These are phyloP conservation scores for Lamellibrachia luymesi DNA, from an alignment of 1,140 invertebrate genomes.

Conservation along the genomic window DNA sequence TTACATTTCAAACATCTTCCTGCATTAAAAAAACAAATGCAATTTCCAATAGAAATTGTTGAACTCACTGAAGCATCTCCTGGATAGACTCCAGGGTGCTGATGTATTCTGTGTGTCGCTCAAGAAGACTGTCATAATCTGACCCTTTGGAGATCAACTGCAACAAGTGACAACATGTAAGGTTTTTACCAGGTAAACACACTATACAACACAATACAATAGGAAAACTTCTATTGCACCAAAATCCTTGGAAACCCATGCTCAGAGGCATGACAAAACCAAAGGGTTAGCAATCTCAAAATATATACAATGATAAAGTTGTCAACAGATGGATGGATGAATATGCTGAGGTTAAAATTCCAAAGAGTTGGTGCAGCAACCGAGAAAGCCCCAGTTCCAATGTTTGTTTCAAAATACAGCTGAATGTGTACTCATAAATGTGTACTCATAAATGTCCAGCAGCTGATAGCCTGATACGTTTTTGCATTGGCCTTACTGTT, in stretches of 20 bases:
- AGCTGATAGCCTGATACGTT: not conserved
- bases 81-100: constrained; percentile 70
- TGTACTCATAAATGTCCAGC: not conserved
- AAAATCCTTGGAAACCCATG: not conserved
- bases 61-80: constrained; percentile 64
- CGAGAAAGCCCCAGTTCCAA: not conserved
- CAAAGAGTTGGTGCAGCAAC: not conserved
- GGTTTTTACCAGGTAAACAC: constrained; percentile 15
- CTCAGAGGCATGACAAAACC: too few relatives aligned
- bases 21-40: constrained; percentile 17
- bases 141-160: constrained; percentile 69
- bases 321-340: too few relatives aligned
- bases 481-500: too few relatives aligned
- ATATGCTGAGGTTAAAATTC: too few relatives aligned
- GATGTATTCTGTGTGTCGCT: constrained; percentile 78
- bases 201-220: not conserved
- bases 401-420: not conserved
- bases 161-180: constrained; percentile 24
- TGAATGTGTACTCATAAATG: not conserved
- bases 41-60: not conserved
- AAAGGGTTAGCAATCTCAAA: too few relatives aligned
- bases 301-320: too few relatives aligned
- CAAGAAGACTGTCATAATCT: constrained; percentile 75
- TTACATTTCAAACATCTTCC: not conserved
- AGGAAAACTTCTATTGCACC: not conserved